A percentile compares a stretch with the other conserved stretches of the same genome.
These are phyloP conservation scores for Amiota minor DNA, from an alignment of 2,888 invertebrate species.

Conservation along the genomic window DNA sequence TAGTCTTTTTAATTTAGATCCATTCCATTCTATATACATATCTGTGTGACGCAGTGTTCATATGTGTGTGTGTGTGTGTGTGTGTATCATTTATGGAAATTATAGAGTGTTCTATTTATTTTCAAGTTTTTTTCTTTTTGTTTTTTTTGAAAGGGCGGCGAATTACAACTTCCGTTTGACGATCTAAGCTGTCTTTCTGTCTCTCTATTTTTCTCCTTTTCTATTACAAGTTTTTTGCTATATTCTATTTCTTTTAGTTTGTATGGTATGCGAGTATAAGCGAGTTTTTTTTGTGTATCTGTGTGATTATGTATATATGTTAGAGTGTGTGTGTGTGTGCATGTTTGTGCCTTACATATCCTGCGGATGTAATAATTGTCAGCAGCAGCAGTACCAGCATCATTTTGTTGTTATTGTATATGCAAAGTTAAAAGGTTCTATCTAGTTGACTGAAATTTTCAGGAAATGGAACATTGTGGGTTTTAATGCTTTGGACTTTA, in stretches of 20 bases:
- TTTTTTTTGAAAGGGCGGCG: constrained; percentile 19
- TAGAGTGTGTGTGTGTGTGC: constrained; percentile 25
- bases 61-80: constrained; percentile 8
- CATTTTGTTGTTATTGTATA: constrained; percentile 41
- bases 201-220: constrained; percentile 45
- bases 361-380: constrained; percentile 67
- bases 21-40: constrained; percentile 25
- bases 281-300: constrained; percentile 34
- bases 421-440: constrained; percentile 28
- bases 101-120: neutral
- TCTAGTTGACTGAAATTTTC: constrained; percentile 8
- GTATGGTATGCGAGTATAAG: constrained; percentile 12
- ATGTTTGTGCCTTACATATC: constrained; percentile 43
- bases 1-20: constrained; percentile 60
- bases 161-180: constrained; percentile 36
- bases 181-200: constrained; percentile 41
- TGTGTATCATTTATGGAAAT: constrained; percentile 26
- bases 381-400: constrained; percentile 55
- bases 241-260: neutral
- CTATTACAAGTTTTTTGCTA: constrained; percentile 22
- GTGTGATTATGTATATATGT: constrained; percentile 10
- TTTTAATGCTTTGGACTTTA: constrained; percentile 27
- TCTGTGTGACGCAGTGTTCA: no score
- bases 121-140: constrained; percentile 13
- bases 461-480: constrained; percentile 22